phyloP scores from a whole-genome alignment of 2,888 invertebrate species.

The Magallana nippona region DNA sequence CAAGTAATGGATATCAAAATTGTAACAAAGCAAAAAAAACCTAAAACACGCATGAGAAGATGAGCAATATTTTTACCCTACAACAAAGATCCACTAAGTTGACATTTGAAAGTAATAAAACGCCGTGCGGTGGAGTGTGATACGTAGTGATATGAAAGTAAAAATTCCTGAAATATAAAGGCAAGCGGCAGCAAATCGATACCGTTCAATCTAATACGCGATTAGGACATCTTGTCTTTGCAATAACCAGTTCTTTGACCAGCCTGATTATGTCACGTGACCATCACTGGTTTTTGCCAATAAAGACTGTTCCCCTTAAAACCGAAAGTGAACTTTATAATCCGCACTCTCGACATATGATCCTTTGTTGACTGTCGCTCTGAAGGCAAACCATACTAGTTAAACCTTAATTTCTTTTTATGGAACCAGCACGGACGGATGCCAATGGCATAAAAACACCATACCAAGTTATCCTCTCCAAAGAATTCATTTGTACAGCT shows the following conservation, averaged over 20 bases:
- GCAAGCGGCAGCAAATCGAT: background rate
- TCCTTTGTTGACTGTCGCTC: background rate
- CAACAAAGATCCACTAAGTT: too few species aligned
- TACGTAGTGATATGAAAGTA: too few species aligned
- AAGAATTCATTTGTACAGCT: background rate
- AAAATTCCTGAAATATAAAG: background rate
- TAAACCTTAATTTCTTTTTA: background rate
- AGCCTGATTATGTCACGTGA: background rate
- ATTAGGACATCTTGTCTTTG: slow-evolving; percentile 19
- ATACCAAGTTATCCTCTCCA: background rate
- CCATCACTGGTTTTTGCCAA: background rate
- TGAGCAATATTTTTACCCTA: too few species aligned
- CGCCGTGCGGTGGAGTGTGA: too few species aligned
- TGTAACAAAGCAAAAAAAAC: too few species aligned
- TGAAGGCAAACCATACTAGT: background rate
- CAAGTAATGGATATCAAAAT: too few species aligned
- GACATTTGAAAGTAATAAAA: too few species aligned
- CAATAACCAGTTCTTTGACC: background rate
- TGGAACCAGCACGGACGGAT: background rate
- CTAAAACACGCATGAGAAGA: too few species aligned
- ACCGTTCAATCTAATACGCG: background rate
- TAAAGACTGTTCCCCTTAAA: background rate
- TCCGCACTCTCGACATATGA: background rate
- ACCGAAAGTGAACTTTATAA: background rate
- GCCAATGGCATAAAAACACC: background rate